Conservation (phyloP, 2,113 vertebrate genomes). For the Clupea harengus region DNA sequence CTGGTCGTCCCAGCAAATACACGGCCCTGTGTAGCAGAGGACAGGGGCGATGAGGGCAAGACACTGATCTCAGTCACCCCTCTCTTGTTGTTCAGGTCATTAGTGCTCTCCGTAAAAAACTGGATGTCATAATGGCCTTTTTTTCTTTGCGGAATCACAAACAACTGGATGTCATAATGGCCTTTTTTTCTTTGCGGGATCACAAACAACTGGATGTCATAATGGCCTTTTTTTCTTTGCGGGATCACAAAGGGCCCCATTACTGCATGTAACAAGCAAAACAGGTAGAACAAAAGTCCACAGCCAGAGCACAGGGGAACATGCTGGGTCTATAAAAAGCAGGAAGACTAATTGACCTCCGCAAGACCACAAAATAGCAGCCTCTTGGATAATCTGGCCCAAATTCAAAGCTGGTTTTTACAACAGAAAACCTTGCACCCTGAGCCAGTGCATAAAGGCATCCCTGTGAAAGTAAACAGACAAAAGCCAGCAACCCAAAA, state of each 20-base stretch:
- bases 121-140: conserved; percentile 22
- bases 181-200: too few species aligned
- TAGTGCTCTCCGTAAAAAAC: conserved; percentile 1
- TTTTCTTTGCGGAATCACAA: too few species aligned
- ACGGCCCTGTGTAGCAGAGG: not conserved
- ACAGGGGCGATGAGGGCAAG: not conserved
- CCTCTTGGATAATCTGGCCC: conserved; percentile 51
- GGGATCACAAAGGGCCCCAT: conserved; percentile 19
- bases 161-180: conserved; percentile 25
- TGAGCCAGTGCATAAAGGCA: conserved; percentile 30
- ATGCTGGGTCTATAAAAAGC: conserved; percentile 61
- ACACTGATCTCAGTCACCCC: not conserved
- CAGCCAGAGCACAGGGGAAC: conserved; percentile 36
- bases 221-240: conserved; percentile 20
- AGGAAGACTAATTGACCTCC: conserved; percentile 57
- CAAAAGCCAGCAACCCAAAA: conserved; percentile 46
- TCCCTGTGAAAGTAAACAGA: conserved; percentile 34
- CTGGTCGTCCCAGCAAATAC: not conserved
- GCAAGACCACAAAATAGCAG: conserved; percentile 57
- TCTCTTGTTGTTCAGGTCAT: not conserved
- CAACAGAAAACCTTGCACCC: conserved; percentile 52
- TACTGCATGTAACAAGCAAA: conserved; percentile 10
- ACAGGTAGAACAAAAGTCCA: conserved; percentile 30
- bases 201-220: conserved; percentile 21
- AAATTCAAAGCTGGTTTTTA: conserved; percentile 50